A percentile compares a stretch with the other conserved stretches of the same genome.
Evolutionary conservation across 2,113 vertebrate genomes (phyloP).

Genomic region (Craseonycteris thonglongyai): DNA sequence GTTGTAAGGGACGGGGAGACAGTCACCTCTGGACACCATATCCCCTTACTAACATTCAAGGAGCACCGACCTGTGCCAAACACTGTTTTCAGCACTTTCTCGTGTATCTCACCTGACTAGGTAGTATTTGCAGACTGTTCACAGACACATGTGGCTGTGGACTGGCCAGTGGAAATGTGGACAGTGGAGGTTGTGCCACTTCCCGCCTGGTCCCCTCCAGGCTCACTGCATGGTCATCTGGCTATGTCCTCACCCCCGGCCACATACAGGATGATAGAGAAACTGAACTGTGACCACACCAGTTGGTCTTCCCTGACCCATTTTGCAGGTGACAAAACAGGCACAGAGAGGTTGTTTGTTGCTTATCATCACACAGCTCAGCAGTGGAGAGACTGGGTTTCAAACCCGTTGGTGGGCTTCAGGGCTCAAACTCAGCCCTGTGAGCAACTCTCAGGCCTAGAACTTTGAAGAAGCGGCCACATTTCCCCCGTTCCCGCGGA

Average conservation of each 20-base stretch:
- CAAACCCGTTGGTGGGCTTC: not conserved
- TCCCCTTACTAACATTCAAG: accelerated
- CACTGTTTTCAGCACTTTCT: not conserved
- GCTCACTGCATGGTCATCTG: not conserved
- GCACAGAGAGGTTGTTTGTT: not conserved
- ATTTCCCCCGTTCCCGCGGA: not conserved
- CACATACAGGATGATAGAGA: accelerated
- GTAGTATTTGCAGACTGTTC: not conserved
- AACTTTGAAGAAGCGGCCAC: not conserved
- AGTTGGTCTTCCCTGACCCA: not conserved
- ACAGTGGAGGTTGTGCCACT: no score
- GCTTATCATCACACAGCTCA: accelerated
- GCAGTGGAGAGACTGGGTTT: not conserved
- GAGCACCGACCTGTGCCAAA: accelerated
- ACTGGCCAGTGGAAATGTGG: not conserved
- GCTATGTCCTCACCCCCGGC: not conserved
- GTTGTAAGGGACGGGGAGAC: no score
- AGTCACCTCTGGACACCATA: no score
- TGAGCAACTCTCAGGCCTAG: not conserved
- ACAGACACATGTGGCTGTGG: accelerated
- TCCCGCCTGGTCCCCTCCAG: not conserved
- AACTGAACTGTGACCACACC: accelerated
- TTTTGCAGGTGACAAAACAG: not conserved
- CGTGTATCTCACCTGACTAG: not conserved
- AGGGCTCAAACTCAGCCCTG: no score